phyloP scores from a whole-genome alignment of 2,113 vertebrate genomes.

The Rattus rattus region DNA sequence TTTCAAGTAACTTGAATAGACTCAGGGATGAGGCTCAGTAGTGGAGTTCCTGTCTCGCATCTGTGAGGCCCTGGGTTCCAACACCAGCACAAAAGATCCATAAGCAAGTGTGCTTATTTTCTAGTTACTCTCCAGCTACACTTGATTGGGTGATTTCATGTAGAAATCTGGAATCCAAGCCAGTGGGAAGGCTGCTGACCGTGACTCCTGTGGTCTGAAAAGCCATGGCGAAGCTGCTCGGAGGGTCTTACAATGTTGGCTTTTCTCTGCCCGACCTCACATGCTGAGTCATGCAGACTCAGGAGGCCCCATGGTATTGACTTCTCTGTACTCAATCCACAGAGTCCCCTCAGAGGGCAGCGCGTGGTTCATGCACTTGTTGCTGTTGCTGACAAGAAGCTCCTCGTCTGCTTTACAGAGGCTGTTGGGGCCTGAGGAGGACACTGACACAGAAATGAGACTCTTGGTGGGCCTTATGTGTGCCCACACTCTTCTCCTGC shows the following conservation, averaged over 20 bases:
- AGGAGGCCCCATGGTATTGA: background rate
- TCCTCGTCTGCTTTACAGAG: background rate
- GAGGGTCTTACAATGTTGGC: fast-evolving
- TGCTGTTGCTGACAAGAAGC: background rate
- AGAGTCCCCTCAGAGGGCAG: background rate
- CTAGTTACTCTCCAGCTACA: background rate
- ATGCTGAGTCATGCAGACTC: too few species aligned
- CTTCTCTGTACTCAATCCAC: background rate
- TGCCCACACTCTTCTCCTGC: background rate
- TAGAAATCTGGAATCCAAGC: too few species aligned
- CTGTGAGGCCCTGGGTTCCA: background rate
- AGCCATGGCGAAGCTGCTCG: too few species aligned
- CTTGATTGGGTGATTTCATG: fast-evolving
- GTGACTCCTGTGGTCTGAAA: fast-evolving
- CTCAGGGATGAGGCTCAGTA: background rate
- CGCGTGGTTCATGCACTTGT: fast-evolving
- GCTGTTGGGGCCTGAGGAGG: fast-evolving
- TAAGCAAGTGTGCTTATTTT: background rate
- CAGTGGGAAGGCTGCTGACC: fast-evolving
- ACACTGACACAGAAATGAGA: fast-evolving
- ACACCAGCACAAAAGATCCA: background rate
- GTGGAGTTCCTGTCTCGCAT: too few species aligned
- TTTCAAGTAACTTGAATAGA: background rate
- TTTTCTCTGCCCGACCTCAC: background rate
- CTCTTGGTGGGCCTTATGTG: background rate